These are phyloP conservation scores for Jaculus jaculus DNA, from an alignment of 2,113 vertebrate species.

Conservation along the genomic window DNA sequence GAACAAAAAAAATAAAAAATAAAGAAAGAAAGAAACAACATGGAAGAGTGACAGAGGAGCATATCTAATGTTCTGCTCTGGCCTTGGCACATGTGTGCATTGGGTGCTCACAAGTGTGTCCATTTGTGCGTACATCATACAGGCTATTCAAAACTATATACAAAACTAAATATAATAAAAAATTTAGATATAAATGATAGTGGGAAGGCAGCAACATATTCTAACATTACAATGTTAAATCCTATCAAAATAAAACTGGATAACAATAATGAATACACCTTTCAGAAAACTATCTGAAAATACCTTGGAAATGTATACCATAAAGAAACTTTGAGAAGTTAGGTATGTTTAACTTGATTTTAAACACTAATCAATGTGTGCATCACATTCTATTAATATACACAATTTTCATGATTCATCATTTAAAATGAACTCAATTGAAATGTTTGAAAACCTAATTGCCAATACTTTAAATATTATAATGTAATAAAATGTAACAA, in stretches of 20 bases:
- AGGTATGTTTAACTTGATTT: background rate
- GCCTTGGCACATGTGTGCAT: too few species aligned
- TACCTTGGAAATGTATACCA: background rate
- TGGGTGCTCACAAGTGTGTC: too few species aligned
- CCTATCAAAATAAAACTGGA: background rate
- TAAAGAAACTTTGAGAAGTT: background rate
- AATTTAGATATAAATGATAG: background rate
- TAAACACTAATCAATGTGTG: background rate
- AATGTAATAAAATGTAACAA: background rate
- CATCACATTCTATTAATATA: background rate
- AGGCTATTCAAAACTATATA: too few species aligned
- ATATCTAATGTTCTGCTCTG: too few species aligned
- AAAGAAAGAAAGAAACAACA: too few species aligned
- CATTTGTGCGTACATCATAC: too few species aligned
- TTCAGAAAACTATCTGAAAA: background rate
- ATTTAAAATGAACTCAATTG: background rate
- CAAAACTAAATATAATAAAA: too few species aligned
- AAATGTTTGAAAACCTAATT: background rate
- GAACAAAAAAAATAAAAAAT: too few species aligned
- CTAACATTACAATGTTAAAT: conserved; percentile 12
- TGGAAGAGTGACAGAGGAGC: too few species aligned
- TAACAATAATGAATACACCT: background rate
- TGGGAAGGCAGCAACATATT: background rate
- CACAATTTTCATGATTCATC: background rate
- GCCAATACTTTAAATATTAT: background rate